Evolutionary conservation across 2,888 invertebrate genomes (phyloP), one percentile per base, ranked within the genome.

Genomic region (Opisthograptis luteolata): DNA sequence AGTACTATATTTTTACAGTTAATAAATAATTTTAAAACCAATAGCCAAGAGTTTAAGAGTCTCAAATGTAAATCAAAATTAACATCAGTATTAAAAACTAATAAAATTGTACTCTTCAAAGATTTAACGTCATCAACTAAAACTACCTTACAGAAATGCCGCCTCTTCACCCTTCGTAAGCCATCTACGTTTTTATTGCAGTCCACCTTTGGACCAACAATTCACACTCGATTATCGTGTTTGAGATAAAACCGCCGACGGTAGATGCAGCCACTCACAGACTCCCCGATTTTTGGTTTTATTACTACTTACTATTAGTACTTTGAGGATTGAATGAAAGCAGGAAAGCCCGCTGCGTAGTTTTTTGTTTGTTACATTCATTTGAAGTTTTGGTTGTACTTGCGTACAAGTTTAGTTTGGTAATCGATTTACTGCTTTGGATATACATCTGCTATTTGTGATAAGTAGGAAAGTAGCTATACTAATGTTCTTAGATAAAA

Each of bases 141-240:
- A 47, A 49, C 27, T 36, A 34, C 6, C 6, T n/a, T 48, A 41
- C 30, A 39, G 40, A 51, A 52, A 36, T 60, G 44, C 57, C 49
- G 39, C 57, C 52, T 52, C 54, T 35, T 34, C 42, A 24, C 46
- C 8, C 17, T 57, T 55, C 51, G 55, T 59, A 49, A 43, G 44
- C 52, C 59, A 46, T 57, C 47, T 49, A 54, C 35, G 39, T 46
- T 46, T 60, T 59, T 58, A 59, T 45, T 45, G 36, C 68, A 74
- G 70, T 76, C 77, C 73, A 49, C 43, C 70, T 82, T 72, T 75
- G 74, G 76, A 65, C 69, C 66, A 71, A 73, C 86, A 83, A 87
- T 88, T 87, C 81, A 87, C 88, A 88, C 85, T 81, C 76, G 84
- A 87, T 88, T 82, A 87, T 86, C 76, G 81, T 82, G 81, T 81